Conservation (phyloP, 2,113 vertebrate species). For the Rhegmatorhina hoffmannsi region DNA sequence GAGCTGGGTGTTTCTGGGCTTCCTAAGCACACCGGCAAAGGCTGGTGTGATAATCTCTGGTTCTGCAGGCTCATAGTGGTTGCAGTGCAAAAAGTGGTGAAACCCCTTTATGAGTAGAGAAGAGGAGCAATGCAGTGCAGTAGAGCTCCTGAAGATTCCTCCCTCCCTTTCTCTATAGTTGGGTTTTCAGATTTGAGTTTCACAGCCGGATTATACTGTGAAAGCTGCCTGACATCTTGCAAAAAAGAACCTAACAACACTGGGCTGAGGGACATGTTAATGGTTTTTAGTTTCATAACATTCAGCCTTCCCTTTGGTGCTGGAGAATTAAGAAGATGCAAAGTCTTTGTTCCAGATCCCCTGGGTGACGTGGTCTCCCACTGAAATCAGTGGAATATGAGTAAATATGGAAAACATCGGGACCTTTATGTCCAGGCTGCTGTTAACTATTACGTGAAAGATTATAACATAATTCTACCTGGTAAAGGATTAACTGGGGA, state of each 20-base stretch:
- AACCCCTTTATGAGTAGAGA: not conserved
- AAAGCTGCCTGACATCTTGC: conserved; percentile 20
- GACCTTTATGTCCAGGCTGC: not conserved
- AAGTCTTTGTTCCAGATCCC: not conserved
- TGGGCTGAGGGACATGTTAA: not conserved
- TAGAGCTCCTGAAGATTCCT: not conserved
- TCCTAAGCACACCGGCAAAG: not conserved
- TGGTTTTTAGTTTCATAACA: not conserved
- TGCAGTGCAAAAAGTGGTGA: not conserved
- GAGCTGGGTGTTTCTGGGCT: not conserved
- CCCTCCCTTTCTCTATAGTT: not conserved
- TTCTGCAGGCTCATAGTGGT: not conserved
- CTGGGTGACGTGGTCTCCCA: not conserved
- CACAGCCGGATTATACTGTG: not conserved
- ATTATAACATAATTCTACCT: not conserved
- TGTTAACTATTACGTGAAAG: not conserved
- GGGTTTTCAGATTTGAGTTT: not conserved
- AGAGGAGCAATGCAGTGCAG: not conserved
- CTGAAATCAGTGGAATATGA: not conserved
- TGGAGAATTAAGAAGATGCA: not conserved
- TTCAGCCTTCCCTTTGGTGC: not conserved
- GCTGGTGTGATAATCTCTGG: not conserved
- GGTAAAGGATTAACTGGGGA: not conserved
- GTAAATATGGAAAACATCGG: not conserved
- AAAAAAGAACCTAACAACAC: not conserved